Base-by-base conservation (phyloP, 1,140 invertebrate species). In the Drosophila sp. region DNA sequence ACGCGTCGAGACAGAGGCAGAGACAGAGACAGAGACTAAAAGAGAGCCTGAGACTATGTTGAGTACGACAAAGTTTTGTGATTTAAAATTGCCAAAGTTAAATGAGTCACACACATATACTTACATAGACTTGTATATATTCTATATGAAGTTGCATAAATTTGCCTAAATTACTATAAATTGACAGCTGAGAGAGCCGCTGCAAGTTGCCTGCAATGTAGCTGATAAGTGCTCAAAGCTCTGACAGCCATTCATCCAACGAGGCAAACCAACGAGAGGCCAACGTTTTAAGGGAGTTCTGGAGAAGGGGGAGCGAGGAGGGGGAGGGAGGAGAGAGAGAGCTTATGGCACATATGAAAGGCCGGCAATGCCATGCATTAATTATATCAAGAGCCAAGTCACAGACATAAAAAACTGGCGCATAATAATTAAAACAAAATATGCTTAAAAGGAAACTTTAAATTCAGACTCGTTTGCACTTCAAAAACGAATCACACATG, bases 141-240 rank as follows among this genome's bases (percentile, higher is more conserved):
- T 56, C 27, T 46, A 54, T 56, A 62, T 40, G 29, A 62, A 69
- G 66, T 72, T 84, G 80, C 80, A 83, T 83, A 83, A 50, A 86
- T 87, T 87, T 87, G 83, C 72, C 27, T 82, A 89, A 89, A 87
- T 87, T 87, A 89, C n/a, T n/a, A n/a, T n/a, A n/a, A 89, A 89
- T 89, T 89, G 83, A 89, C 83, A 89, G 29, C 72, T 64, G 56
- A 72, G 67, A 61, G 71, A 46, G 48, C 54, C 48, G 66, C 53
- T 87, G 76, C 76, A 89, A 89, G 78, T 66, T 38, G 74, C 59
- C 83, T 82, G 72, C 83, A 79, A 80, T 65, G 48, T 63, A 62
- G 62, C 83, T 80, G 83, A 89, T 89, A 89, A 89, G 83, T 83
- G 76, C 59, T 78, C 76, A 77, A 72, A 77, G 71, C 79, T 65